Base-by-base conservation (phyloP, 2,797 vertebrate species). In the Sebastes steindachneri region DNA sequence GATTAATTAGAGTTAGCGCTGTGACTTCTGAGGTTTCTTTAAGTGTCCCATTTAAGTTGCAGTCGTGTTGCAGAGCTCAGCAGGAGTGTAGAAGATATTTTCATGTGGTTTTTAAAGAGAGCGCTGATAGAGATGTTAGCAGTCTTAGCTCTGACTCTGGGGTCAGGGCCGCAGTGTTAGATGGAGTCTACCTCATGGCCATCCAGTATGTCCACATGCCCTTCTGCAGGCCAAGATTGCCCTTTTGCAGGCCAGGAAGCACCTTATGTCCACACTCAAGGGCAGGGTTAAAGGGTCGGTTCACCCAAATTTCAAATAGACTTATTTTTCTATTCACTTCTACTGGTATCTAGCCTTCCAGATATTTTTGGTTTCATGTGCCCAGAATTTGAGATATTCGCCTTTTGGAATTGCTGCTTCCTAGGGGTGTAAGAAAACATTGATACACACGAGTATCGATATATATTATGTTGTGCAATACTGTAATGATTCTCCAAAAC, bases 1-100 rank as follows among this genome's bases (percentile, higher is more conserved):
- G 75, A 92, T 94, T 88, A 89, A 90, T 90, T 93, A 80, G 85
- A 77, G 54, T 89, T 88, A 87, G 53, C 86, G 82, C 89, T 81
- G 86, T 84, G 85, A 90, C 86, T 84, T 92, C 75, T 84, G 88
- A 72, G 82, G 91, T 90, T 91, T 89, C 80, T 78, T 80, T 75
- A 86, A 91, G 87, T 81, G 78, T 89, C 86, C 79, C 79, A 84
- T 93, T 92, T 86, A 91, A 91, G 89, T 62, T 84, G 73, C 68
- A 74, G 79, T 73, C 71, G 84, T 89, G 80, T 88, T 79, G 79
- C 82, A 86, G 80, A 75, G 77, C 90, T 85, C 77, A 81, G 88
- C 82, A 74, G 73, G 73, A 77, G 65, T 68, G 63, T 29, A 19
- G 73, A 64, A 67, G 14, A 53, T 3, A 64, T 89, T 91, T 91